Conservation (phyloP, 2,113 vertebrate genomes). For the Holacanthus passer region DNA sequence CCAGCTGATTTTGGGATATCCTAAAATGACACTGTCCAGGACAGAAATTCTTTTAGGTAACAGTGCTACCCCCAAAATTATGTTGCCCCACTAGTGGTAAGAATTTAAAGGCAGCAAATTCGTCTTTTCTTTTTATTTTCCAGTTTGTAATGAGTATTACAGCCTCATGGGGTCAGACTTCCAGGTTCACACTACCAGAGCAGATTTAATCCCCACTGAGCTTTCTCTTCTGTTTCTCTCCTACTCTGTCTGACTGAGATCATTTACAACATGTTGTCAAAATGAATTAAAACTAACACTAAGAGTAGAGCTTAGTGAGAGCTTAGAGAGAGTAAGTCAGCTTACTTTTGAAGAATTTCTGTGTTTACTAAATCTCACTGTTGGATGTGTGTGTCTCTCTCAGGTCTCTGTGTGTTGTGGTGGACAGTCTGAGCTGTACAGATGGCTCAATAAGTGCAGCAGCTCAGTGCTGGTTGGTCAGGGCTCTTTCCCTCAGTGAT, state of each 20-base stretch:
- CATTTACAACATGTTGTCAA: background rate
- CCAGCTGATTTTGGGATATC: background rate
- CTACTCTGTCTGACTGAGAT: background rate
- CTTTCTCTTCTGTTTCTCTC: background rate
- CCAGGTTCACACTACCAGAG: background rate
- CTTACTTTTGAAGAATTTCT: background rate
- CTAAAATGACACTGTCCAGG: background rate
- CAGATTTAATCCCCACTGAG: background rate
- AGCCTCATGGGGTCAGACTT: background rate
- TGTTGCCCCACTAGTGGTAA: background rate
- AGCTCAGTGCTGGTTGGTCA: conserved; percentile 94
- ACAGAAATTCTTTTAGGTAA: background rate
- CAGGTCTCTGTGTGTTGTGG: conserved; percentile 96
- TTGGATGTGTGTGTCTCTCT: conserved; percentile 14
- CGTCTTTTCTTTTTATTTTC: background rate
- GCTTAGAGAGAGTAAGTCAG: too few relatives aligned
- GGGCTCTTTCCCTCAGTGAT: conserved; percentile 92
- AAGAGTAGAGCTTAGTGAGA: background rate
- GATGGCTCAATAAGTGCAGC: conserved; percentile 92
- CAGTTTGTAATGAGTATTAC: background rate
- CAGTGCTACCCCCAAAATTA: background rate
- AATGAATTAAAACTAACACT: background rate
- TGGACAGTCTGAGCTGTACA: conserved; percentile 92
- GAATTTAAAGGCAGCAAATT: background rate
- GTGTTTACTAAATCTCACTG: background rate